Percentiles rank a stretch among this genome's conserved stretches.
Conservation (phyloP, 2,888 invertebrate genomes). For the Neoscelio sp. region DNA sequence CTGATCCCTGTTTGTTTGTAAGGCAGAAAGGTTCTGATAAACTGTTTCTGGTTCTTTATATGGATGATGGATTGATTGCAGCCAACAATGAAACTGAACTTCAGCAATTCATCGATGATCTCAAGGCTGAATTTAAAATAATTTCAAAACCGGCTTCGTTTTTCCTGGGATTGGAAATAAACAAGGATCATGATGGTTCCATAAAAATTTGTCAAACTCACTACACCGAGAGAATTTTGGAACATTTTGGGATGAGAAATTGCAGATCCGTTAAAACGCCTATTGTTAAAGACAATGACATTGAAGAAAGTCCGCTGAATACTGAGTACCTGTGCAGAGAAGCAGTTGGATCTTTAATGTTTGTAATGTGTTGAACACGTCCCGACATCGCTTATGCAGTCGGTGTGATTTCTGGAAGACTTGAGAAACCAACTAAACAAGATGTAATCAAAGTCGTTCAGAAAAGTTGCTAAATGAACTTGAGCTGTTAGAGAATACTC, state of each 20-base stretch:
- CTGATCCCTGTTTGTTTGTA: constrained; percentile 46
- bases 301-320: no score
- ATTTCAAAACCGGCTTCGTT: constrained; percentile 25
- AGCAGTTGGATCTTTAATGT: no score
- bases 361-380: no score
- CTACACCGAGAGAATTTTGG: constrained; percentile 39
- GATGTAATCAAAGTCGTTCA: no score
- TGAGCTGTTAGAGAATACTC: no score
- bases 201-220: constrained; percentile 36
- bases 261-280: constrained; percentile 38
- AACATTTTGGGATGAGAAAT: constrained; percentile 40
- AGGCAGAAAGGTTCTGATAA: not conserved
- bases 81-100: constrained; percentile 6
- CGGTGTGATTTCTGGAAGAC: no score
- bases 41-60: constrained; percentile 42
- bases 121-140: constrained; percentile 49
- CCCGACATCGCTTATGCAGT: no score
- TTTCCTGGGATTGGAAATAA: constrained; percentile 56
- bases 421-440: no score
- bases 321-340: no score
- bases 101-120: constrained; percentile 35
- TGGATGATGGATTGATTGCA: constrained; percentile 47
- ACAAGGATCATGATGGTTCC: constrained; percentile 16
- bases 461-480: no score
- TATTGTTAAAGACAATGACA: no score